Conservation (phyloP, 2,888 invertebrate genomes). For the Chrysolina haemoptera region DNA sequence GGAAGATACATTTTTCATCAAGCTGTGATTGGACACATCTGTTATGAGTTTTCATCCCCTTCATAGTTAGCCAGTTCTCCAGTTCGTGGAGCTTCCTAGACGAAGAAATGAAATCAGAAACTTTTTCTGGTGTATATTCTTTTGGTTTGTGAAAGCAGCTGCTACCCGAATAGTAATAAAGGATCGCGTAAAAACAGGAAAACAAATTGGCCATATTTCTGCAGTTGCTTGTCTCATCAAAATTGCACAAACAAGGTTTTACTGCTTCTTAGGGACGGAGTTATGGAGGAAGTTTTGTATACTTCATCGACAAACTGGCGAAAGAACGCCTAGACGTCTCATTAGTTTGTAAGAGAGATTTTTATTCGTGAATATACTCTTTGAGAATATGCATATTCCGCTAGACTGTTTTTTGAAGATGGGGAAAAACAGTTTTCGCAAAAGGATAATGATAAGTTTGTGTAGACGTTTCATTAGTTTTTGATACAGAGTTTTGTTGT, state of each 20-base stretch:
- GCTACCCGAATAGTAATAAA: slow-evolving; percentile 60
- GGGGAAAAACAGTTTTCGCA: too few relatives aligned
- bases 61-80: not conserved
- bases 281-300: slow-evolving; percentile 36
- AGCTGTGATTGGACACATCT: too few relatives aligned
- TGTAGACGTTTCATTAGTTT: too few relatives aligned
- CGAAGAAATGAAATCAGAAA: slow-evolving; percentile 10
- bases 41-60: not conserved
- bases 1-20: too few relatives aligned
- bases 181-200: slow-evolving; percentile 60
- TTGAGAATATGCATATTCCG: too few relatives aligned
- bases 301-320: not conserved
- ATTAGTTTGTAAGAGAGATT: not conserved
- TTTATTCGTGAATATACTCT: too few relatives aligned
- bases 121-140: slow-evolving; percentile 21
- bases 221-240: slow-evolving; percentile 55
- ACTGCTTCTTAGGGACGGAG: slow-evolving; percentile 49
- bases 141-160: slow-evolving; percentile 47
- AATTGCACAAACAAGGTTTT: slow-evolving; percentile 53
- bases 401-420: too few relatives aligned
- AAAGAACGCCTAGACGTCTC: not conserved
- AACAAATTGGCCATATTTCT: slow-evolving; percentile 57
- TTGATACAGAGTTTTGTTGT: too few relatives aligned
- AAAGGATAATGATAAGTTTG: too few relatives aligned
- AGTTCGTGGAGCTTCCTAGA: not conserved